Evolutionary conservation across 2,113 vertebrate species (phyloP).

Genomic region (Hirundichthys speculiger): DNA sequence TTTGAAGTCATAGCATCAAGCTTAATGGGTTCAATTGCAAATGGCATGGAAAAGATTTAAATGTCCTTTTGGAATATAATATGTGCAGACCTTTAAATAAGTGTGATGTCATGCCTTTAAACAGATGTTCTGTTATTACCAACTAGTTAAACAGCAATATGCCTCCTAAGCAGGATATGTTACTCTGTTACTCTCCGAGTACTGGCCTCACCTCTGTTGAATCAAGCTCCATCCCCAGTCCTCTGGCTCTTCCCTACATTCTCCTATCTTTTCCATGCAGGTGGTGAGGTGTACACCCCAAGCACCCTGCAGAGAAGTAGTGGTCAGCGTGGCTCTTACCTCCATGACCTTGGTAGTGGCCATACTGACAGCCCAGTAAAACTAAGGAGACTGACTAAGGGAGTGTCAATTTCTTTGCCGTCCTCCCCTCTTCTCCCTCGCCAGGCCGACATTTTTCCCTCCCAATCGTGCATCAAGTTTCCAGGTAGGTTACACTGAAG

Average conservation of each 20-base stretch:
- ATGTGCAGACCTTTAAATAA: constrained; percentile 39
- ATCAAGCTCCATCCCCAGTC: background rate
- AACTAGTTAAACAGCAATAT: constrained; percentile 48
- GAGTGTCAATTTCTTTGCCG: constrained; percentile 91
- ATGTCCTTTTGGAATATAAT: constrained; percentile 27
- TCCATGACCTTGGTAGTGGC: constrained; percentile 60
- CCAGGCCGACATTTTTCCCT: constrained; percentile 83
- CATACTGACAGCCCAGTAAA: constrained; percentile 64
- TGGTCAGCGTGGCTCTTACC: constrained; percentile 49
- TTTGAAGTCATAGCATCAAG: constrained; percentile 1
- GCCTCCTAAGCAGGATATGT: constrained; percentile 46
- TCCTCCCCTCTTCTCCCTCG: constrained; percentile 93
- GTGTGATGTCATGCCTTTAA: constrained; percentile 53
- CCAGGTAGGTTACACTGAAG: constrained; percentile 82
- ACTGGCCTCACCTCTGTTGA: background rate
- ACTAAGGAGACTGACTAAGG: constrained; percentile 84
- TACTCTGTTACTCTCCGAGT: constrained; percentile 11
- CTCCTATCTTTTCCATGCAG: constrained; percentile 43
- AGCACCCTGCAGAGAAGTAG: constrained; percentile 64
- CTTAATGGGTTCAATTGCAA: constrained; percentile 4
- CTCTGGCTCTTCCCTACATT: background rate
- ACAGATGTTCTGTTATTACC: constrained; percentile 47
- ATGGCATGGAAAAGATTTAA: constrained; percentile 21
- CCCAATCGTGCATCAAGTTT: constrained; percentile 86
- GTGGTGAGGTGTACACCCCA: constrained; percentile 80